Base-by-base conservation (phyloP, 2,797 vertebrate species). In the Toxotes lorentzi region DNA sequence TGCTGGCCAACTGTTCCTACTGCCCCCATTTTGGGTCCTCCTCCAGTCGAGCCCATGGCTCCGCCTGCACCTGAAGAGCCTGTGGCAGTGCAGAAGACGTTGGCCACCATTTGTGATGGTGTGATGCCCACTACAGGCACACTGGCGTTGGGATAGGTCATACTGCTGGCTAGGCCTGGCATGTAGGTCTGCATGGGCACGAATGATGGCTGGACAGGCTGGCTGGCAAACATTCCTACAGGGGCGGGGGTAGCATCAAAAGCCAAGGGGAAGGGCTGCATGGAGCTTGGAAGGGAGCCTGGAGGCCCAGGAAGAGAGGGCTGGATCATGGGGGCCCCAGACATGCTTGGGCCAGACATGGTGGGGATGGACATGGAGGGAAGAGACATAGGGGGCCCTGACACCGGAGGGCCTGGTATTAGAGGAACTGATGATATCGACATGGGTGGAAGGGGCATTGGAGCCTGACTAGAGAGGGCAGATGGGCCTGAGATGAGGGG, bases 71-170 rank as follows among this genome's bases (percentile, higher is more conserved):
- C 79, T 0, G 94, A 93, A 7, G 96, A 90, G 1, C 96, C 90
- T 19, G 96, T 87, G 0, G 96, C 96, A 0, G 96, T 96, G 93
- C 97, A 97, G 92, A 98, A 98, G 83, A 94, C 97, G 0, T 97
- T 97, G 79, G 97, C 96, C 82, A 98, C 97, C 97, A 98, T 98
- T 92, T 98, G 97, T 0, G 97, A 98, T 4, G 97, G 97, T 0
- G 97, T 98, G 89, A 98, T 97, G 81, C 97, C 97, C 56, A 97
- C 97, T 81, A 97, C 95, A 0, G 97, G 97, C 53, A 97, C 95
- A 1, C 93, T 96, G 85, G 95, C 86, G 56, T 73, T 89, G 84
- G 95, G 95, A 76, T 96, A 97, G 0, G 96, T 94, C 93, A 97
- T 95, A 70, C 94, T 95, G 94, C 88, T 92, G 85, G 95, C 91